A percentile compares a stretch with the other conserved stretches of the same genome.
phyloP scores from a whole-genome alignment of 1,140 invertebrate species.

The Arion vulgaris region DNA sequence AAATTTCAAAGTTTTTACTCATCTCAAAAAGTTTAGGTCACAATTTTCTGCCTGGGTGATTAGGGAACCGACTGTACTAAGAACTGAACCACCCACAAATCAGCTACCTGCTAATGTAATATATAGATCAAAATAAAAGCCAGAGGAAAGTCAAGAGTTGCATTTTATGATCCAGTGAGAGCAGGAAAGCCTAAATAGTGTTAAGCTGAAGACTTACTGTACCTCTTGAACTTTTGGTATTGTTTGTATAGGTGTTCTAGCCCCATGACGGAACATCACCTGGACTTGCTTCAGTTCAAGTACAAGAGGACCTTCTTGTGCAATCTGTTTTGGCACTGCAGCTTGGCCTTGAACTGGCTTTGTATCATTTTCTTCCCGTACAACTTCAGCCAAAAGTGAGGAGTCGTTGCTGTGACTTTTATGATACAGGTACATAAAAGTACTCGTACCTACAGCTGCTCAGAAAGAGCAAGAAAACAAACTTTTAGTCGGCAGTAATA shows the following conservation, averaged over 20 bases:
- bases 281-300: conserved; percentile 55
- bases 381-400: background rate
- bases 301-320: background rate
- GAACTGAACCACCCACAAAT: too few relatives aligned
- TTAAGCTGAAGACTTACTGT: background rate
- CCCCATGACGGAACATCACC: conserved; percentile 66
- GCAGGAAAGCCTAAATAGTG: too few relatives aligned
- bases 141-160: background rate
- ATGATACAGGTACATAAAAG: background rate
- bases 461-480: background rate
- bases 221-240: conserved; percentile 58
- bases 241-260: conserved; percentile 58
- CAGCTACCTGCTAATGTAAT: too few relatives aligned
- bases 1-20: too few relatives aligned
- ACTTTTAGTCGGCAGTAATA: background rate
- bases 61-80: too few relatives aligned
- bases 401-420: background rate
- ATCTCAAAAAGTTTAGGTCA: too few relatives aligned
- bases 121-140: background rate
- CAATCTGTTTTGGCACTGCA: background rate
- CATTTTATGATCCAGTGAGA: too few relatives aligned
- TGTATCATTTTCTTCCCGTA: background rate
- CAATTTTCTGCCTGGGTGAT: too few relatives aligned
- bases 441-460: background rate
- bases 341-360: background rate